Conservation (phyloP, 2,113 vertebrate species). For the Tympanuchus pallidicinctus region DNA sequence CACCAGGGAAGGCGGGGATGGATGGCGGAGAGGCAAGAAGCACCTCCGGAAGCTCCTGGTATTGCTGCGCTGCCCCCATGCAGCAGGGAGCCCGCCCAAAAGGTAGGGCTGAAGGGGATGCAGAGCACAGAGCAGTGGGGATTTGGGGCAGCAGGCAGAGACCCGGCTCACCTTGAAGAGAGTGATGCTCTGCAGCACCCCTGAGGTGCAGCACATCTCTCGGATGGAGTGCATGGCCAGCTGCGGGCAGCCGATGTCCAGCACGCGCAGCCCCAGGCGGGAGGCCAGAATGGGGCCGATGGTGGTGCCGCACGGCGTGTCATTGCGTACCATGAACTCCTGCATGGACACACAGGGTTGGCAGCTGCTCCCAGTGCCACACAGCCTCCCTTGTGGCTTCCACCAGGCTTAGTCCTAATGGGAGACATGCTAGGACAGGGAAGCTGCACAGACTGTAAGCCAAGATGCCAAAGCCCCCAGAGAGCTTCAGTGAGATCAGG, state of each 20-base stretch:
- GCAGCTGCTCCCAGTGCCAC: neutral
- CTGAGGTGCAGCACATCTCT: slow-evolving; percentile 95
- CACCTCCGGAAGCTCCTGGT: neutral
- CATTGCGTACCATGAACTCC: slow-evolving; percentile 97
- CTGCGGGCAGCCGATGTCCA: slow-evolving; percentile 92
- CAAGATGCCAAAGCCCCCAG: neutral
- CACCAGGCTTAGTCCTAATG: neutral
- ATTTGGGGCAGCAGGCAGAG: neutral
- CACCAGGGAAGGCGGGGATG: neutral
- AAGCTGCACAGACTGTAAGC: accelerated
- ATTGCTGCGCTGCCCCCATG: neutral
- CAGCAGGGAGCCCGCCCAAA: neutral
- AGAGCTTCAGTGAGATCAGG: accelerated
- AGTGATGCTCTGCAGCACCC: slow-evolving; percentile 89
- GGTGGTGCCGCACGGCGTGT: slow-evolving; percentile 90
- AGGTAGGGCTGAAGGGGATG: neutral
- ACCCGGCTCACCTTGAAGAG: slow-evolving; percentile 89
- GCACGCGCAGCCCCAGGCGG: slow-evolving; percentile 88
- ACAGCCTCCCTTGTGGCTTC: accelerated
- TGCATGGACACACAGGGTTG: slow-evolving; percentile 13
- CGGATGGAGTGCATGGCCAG: slow-evolving; percentile 98
- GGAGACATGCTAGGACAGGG: neutral
- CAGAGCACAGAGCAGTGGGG: accelerated
- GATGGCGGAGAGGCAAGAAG: neutral
- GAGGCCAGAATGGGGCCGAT: slow-evolving; percentile 95